Percentiles rank a stretch among this genome's conserved stretches.
phyloP scores from a whole-genome alignment of 2,888 invertebrate species.

The Hybos culiciformis region DNA sequence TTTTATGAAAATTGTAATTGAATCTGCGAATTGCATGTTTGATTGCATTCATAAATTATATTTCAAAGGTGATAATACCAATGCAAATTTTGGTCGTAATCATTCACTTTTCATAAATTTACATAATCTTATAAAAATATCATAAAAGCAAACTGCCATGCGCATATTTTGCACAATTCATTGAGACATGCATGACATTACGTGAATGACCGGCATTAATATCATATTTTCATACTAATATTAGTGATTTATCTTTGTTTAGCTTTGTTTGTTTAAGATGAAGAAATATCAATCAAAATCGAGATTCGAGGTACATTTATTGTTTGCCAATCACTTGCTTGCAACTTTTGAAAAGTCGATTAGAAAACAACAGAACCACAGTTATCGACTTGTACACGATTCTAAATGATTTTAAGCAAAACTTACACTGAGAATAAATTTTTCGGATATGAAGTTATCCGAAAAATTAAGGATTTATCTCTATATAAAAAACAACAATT shows the following conservation, averaged over 20 bases:
- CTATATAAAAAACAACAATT: constrained; percentile 3
- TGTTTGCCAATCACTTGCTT: constrained; percentile 4
- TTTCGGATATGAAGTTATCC: constrained; percentile 3
- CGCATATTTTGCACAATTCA: constrained; percentile 7
- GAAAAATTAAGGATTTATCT: constrained; percentile 3
- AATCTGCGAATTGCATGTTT: neutral
- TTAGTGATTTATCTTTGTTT: constrained; percentile 1
- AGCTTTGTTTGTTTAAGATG: constrained; percentile 1
- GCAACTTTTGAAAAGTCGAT: constrained; percentile 6
- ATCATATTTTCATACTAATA: constrained; percentile 6
- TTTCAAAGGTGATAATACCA: constrained; percentile 5
- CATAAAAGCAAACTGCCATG: constrained; percentile 8
- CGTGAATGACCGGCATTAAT: constrained; percentile 4
- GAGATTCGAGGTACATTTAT: constrained; percentile 4
- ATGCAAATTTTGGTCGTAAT: constrained; percentile 4
- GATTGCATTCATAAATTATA: neutral
- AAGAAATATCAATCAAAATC: constrained; percentile 1
- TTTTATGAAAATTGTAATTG: constrained; percentile 1
- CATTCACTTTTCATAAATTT: neutral
- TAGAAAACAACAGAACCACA: constrained; percentile 8
- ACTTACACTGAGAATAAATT: constrained; percentile 4
- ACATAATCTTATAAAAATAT: constrained; percentile 6
- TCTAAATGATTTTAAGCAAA: constrained; percentile 5
- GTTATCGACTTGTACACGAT: constrained; percentile 5
- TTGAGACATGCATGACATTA: constrained; percentile 5